Base-by-base conservation (phyloP, 2,888 invertebrate genomes). In the Pediacus dermestoides region DNA sequence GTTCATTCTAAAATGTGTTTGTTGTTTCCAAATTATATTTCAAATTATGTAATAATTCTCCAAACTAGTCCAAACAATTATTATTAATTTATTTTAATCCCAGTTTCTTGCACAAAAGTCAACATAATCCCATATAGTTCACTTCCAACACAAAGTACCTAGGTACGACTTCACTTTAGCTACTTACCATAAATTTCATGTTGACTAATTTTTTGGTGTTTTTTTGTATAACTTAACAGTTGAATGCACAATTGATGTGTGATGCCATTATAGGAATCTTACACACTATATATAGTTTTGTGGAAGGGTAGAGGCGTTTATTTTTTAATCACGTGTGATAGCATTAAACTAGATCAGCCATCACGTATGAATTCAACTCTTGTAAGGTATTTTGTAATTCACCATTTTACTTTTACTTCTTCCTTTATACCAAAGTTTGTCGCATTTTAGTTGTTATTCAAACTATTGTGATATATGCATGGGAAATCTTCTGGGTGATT, bases 141-240 rank as follows among this genome's bases (percentile, higher is more conserved):
- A 23, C 23, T 23, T 6, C 4, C 4, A 18, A 18, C 18, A 18
- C n/a, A n/a, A n/a, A n/a, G n/a, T n/a, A n/a, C n/a, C n/a, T n/a
- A n/a, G n/a, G n/a, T n/a, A n/a, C n/a, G n/a, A n/a, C n/a, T n/a
- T 28, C 25, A 21, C 27, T n/a, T 15, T 25, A 39, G 25, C 16
- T 44, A 51, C 53, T 53, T 42, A 53, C 53, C 46, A 53, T 42
- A 39, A 50, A 49, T 44, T 53, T 51, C 53, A 53, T 53, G 30
- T 42, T 31, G 15, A 36, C 3, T 36, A 35, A 22, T 13, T 35
- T 9, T 12, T n/a, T n/a, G 9, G 14, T 21, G 37, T 15, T 33
- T 18, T 30, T 11, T 9, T 16, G 13, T 31, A 28, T 39, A 32
- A 36, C 35, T 23, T 27, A 37, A 30, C 44, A 42, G 36, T 46